Conservation (phyloP, 1,140 invertebrate genomes). For the Temnothorax nylanderi region DNA sequence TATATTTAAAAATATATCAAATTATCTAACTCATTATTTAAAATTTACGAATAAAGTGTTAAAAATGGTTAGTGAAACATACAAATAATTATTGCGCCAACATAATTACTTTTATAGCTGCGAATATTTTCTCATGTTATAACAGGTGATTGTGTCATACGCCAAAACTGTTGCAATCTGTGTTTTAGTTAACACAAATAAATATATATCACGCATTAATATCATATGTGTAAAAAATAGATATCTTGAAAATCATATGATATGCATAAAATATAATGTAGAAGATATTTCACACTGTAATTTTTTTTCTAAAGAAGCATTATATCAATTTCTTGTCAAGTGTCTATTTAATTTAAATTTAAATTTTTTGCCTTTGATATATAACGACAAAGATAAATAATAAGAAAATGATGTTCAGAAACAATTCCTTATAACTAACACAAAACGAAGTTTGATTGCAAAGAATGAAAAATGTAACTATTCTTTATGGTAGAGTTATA, state of each 20-base stretch:
- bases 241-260: too few species aligned
- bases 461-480: background rate
- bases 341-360: background rate
- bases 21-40: background rate
- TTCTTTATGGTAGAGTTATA: background rate
- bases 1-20: background rate
- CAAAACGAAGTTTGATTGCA: background rate
- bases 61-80: too few species aligned
- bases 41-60: background rate
- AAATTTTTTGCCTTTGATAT: background rate
- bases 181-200: background rate
- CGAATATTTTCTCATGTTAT: background rate
- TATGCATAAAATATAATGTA: background rate
- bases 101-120: slow-evolving; percentile 7
- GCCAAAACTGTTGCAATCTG: background rate
- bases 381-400: background rate
- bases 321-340: background rate
- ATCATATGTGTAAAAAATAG: background rate
- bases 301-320: background rate
- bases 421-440: background rate
- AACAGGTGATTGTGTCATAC: background rate
- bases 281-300: background rate
- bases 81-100: slow-evolving; percentile 11
- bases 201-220: background rate
- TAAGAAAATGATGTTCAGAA: background rate